phyloP scores from a whole-genome alignment of 2,113 vertebrate species.

The Suncus etruscus region DNA sequence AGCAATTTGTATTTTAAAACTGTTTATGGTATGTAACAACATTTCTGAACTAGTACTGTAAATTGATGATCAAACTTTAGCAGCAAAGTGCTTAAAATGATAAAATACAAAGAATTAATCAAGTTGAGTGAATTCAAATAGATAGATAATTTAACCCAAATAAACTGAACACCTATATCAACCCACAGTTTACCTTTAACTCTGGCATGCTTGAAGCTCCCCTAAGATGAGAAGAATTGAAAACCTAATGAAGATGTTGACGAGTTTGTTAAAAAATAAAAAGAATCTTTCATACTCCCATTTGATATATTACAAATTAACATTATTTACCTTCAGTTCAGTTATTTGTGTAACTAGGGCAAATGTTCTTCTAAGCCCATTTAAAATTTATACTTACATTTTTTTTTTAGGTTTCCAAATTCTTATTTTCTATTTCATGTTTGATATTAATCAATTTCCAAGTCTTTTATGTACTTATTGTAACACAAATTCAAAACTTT shows the following conservation, averaged over 20 bases:
- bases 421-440: background rate
- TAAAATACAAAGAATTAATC: conserved; percentile 9
- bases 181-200: background rate
- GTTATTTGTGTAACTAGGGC: conserved; percentile 11
- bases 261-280: conserved; percentile 5
- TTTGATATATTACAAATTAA: background rate
- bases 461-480: background rate
- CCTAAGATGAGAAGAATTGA: background rate
- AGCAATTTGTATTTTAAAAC: conserved; percentile 61
- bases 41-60: conserved; percentile 42
- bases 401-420: conserved; percentile 38
- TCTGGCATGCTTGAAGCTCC: background rate
- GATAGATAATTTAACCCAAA: background rate
- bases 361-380: background rate
- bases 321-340: background rate
- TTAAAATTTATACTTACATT: background rate
- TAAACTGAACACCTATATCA: background rate
- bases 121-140: background rate
- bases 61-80: conserved; percentile 49
- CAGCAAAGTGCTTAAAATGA: background rate
- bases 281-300: background rate
- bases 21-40: conserved; percentile 65
- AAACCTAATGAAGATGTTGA: background rate
- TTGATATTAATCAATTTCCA: background rate
- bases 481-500: background rate